phyloP scores from a whole-genome alignment of 2,113 vertebrate genomes.

The Aptenodytes forsteri region DNA sequence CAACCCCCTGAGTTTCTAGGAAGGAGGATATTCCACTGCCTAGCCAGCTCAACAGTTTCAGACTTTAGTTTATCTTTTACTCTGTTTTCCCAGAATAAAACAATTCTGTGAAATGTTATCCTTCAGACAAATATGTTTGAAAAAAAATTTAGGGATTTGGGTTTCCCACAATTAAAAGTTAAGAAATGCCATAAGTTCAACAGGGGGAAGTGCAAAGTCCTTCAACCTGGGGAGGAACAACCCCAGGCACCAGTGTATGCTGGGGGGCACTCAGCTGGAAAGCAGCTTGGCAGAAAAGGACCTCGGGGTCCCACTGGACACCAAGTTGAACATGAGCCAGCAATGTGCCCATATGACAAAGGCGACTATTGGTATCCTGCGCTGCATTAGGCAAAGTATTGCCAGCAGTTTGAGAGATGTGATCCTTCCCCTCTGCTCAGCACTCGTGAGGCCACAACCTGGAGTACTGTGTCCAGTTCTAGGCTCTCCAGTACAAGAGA shows the following conservation, averaged over 20 bases:
- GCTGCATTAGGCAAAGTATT: neutral
- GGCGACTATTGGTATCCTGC: neutral
- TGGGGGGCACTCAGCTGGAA: neutral
- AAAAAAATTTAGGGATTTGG: neutral
- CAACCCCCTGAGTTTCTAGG: neutral
- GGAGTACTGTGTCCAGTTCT: neutral
- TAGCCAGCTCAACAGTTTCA: neutral
- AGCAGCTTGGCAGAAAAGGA: neutral
- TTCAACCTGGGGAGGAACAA: neutral
- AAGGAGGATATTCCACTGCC: neutral
- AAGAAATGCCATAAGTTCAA: neutral
- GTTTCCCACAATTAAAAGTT: neutral
- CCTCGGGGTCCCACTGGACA: neutral
- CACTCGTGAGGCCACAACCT: neutral
- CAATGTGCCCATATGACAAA: neutral
- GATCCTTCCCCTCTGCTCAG: neutral
- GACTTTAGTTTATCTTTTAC: neutral
- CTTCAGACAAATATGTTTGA: neutral
- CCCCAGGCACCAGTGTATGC: rapidly evolving
- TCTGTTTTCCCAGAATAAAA: neutral
- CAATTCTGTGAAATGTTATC: neutral
- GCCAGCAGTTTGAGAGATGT: neutral
- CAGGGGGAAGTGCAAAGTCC: neutral
- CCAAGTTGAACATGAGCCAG: no score
- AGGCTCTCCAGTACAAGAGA: neutral